These are phyloP conservation scores for Leptogaster cylindrica DNA, from an alignment of 2,888 invertebrate species.

Conservation along the genomic window DNA sequence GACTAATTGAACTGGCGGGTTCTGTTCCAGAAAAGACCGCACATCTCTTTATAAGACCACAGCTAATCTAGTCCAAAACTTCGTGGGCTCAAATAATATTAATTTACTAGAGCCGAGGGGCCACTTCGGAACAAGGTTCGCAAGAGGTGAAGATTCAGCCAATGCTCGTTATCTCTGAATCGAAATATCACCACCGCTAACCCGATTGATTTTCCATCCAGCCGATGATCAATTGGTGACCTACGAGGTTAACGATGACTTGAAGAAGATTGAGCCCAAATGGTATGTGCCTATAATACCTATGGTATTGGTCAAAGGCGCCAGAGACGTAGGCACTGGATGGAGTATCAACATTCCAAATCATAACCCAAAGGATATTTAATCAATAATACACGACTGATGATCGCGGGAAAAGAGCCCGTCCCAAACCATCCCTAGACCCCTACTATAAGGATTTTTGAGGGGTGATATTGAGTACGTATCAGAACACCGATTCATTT, in stretches of 20 bases:
- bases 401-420: conserved; percentile 84
- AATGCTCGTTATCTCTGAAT: conserved; percentile 99
- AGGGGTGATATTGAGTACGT: conserved; percentile 78
- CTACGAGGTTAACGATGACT: conserved; percentile 92
- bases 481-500: conserved; percentile 75
- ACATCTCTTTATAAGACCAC: conserved; percentile 95
- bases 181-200: conserved; percentile 79
- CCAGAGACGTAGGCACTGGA: conserved; percentile 97
- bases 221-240: conserved; percentile 87
- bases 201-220: conserved; percentile 84
- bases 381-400: conserved; percentile 78
- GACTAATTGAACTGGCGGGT: conserved; percentile 97
- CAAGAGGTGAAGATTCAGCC: conserved; percentile 97
- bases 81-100: conserved; percentile 96
- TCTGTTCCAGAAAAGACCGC: conserved; percentile 97
- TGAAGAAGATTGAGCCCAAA: conserved; percentile 91
- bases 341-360: conserved; percentile 98
- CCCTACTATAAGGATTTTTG: conserved; percentile 96
- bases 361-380: conserved; percentile 91
- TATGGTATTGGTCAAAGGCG: conserved; percentile 95
- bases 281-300: conserved; percentile 96
- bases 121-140: conserved; percentile 92
- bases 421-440: conserved; percentile 81
- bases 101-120: conserved; percentile 94
- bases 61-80: conserved; percentile 96